These are phyloP conservation scores for Tribolium castaneum DNA, from an alignment of 1,140 invertebrate species.

Conservation along the genomic window DNA sequence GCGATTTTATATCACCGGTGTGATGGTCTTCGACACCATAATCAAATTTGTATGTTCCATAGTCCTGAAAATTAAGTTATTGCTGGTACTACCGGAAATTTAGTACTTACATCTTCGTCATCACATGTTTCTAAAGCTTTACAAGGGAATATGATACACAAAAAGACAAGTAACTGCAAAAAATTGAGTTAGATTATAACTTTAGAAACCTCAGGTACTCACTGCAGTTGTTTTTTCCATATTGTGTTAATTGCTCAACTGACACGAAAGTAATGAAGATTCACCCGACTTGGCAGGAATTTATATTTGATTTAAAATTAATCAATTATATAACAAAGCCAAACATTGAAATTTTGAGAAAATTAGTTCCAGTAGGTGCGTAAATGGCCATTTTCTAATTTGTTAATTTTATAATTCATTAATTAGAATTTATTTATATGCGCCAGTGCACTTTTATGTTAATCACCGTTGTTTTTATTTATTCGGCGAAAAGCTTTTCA, in stretches of 20 bases:
- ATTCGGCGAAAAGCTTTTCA: background rate
- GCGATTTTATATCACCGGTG: constrained; percentile 65
- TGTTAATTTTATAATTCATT: background rate
- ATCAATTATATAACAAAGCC: background rate
- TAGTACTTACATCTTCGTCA: constrained; percentile 27
- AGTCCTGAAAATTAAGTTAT: constrained; percentile 35
- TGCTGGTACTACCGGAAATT: background rate
- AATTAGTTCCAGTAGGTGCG: background rate
- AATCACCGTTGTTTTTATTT: background rate
- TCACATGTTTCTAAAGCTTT: background rate
- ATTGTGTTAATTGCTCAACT: background rate
- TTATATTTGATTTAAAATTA: background rate
- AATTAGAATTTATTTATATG: background rate
- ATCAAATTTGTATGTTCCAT: constrained; percentile 63
- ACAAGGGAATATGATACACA: background rate
- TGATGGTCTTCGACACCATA: constrained; percentile 66
- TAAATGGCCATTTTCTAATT: background rate
- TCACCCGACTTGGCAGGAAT: background rate
- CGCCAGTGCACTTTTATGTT: background rate
- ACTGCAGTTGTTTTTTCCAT: background rate
- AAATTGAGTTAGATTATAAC: background rate
- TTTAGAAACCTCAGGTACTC: background rate
- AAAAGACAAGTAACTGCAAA: background rate
- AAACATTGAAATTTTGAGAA: background rate
- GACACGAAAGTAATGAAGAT: background rate